Base-by-base conservation (phyloP, 2,888 invertebrate genomes). In the Apotomis betuletana region DNA sequence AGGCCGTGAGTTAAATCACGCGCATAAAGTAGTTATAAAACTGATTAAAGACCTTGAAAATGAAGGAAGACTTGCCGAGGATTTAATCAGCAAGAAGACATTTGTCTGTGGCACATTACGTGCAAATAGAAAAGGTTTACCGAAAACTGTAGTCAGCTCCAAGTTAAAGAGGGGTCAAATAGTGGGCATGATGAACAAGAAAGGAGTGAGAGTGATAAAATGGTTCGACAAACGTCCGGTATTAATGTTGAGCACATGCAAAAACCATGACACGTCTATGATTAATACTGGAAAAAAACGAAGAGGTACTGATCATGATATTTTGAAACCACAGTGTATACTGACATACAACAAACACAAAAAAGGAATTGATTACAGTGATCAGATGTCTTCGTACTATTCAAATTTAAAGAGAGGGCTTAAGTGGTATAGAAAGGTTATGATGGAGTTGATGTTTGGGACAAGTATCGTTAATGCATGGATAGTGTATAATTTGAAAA, bases 331-430 rank as follows among this genome's bases (percentile, higher is more conserved):
- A 5, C 10, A 8, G 36, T 69, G 69, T 51, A 44, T 69, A n/a
- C 10, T 74, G 44, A 70, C 71, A 63, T 77, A 77, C 63, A 77
- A 76, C 59, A 62, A 69, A n/a, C 63, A 69, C 44, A 76, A 78
- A 72, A 77, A 77, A 74, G 77, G 75, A 2, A 57, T 77, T 44
- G 77, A 77, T 49, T 75, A 64, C 58, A 69, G 69, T 46, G 76
- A 77, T 51, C 77, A 78, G 61, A 77, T 79, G 77, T 70, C 75
- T 10, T 68, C 77, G 0, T 78, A 78, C 58, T 77, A 77, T 58
- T 67, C 75, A 12, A 71, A 74, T 55, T 63, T 77, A 58, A 73
- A 73, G 63, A 49, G 75, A 73, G 76, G 76, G 8, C 58, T 77
- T 10, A 77, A 77, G 64, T 79, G 79, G 77, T 79, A 65, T 57